A percentile compares a stretch with the other conserved stretches of the same genome.
These are phyloP conservation scores for Caenorhabditis sulstoni DNA, from an alignment of 2,888 invertebrate genomes.

Conservation along the genomic window DNA sequence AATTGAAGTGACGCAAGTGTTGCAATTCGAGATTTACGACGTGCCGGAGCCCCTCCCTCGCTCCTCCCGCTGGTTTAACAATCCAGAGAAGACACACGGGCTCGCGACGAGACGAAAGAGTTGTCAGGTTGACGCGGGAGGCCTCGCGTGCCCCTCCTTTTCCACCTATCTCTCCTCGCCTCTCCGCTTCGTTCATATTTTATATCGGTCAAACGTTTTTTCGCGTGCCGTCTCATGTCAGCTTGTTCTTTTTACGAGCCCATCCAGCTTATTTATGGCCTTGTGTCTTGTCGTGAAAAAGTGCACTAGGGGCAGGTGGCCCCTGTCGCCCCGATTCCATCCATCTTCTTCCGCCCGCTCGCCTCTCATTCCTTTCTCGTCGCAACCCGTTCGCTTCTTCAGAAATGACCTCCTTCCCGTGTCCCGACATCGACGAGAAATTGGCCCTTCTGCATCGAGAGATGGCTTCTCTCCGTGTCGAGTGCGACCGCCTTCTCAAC, in stretches of 20 bases:
- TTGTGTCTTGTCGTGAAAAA: constrained; percentile 5
- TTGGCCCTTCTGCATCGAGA: constrained; percentile 80
- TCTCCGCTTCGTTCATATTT: constrained; percentile 29
- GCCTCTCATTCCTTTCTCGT: constrained; percentile 10
- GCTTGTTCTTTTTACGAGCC: constrained; percentile 37
- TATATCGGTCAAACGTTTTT: constrained; percentile 51
- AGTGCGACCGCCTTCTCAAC: constrained; percentile 82
- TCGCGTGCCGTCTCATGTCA: constrained; percentile 15
- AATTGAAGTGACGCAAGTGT: constrained; percentile 60
- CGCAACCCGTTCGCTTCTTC: not conserved
- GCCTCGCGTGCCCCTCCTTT: not conserved
- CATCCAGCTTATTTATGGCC: constrained; percentile 37
- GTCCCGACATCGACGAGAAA: constrained; percentile 65
- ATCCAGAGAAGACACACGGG: constrained; percentile 2
- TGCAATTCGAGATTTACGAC: constrained; percentile 63
- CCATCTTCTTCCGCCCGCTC: constrained; percentile 19
- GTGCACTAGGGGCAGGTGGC: constrained; percentile 42
- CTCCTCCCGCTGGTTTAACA: constrained; percentile 49
- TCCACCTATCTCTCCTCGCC: constrained; percentile 17
- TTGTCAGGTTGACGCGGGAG: constrained; percentile 40
- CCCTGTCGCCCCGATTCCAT: constrained; percentile 27
- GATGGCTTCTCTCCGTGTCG: constrained; percentile 84
- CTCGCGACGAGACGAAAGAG: constrained; percentile 1
- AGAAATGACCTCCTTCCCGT: constrained; percentile 47
- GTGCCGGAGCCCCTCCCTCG: constrained; percentile 38